These are phyloP conservation scores for Isichthys henryi DNA, from an alignment of 2,113 vertebrate genomes.

Conservation along the genomic window DNA sequence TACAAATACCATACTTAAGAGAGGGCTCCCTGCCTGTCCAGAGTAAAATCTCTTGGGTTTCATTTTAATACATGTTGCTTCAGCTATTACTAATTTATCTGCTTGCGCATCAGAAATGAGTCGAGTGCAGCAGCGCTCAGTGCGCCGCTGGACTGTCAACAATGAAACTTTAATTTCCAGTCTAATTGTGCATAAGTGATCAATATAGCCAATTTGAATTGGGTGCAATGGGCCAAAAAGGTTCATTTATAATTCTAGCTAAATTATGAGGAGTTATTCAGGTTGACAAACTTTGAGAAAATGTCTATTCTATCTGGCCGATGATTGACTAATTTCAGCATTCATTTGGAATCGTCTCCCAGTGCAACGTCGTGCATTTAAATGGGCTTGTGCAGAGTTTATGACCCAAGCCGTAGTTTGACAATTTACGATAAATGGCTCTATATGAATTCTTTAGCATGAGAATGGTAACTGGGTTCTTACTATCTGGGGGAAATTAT, in stretches of 20 bases:
- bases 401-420: conserved; percentile 24
- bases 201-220: conserved; percentile 33
- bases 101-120: conserved; percentile 26
- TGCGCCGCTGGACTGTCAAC: conserved; percentile 13
- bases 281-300: conserved; percentile 16
- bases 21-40: neutral
- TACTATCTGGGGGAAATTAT: conserved; percentile 37
- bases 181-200: conserved; percentile 48
- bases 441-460: conserved; percentile 38
- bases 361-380: neutral
- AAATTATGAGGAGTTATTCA: conserved; percentile 40
- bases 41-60: neutral
- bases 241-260: conserved; percentile 34
- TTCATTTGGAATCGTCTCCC: neutral
- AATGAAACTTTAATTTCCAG: conserved; percentile 35
- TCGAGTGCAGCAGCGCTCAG: neutral
- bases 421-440: conserved; percentile 50
- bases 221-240: conserved; percentile 37
- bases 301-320: neutral
- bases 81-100: conserved; percentile 3
- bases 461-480: conserved; percentile 38
- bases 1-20: neutral
- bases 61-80: conserved; percentile 8
- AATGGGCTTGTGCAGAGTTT: neutral
- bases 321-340: conserved; percentile 4